These are phyloP conservation scores for Flexamia atlantica DNA, from an alignment of 2,888 invertebrate species.

Conservation along the genomic window DNA sequence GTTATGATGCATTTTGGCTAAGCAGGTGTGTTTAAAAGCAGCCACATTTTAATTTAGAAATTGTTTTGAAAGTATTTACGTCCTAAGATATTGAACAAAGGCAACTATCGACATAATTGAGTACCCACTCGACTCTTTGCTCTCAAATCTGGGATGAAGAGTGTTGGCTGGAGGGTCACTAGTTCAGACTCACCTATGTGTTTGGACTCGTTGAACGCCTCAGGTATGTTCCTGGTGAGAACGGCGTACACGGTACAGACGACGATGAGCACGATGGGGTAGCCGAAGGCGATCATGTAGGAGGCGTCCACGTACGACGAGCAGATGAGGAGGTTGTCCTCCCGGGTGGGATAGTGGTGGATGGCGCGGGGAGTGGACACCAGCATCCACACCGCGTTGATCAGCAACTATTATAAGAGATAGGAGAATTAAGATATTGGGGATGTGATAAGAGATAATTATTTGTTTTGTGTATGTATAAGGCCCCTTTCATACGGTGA, in stretches of 20 bases:
- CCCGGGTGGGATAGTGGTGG: conserved; percentile 93
- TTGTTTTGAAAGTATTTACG: too few relatives aligned
- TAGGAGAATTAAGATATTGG: conserved; percentile 75
- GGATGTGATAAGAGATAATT: too few relatives aligned
- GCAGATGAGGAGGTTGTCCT: conserved; percentile 95
- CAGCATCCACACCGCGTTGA: conserved; percentile 95
- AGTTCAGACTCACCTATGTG: conserved; percentile 95
- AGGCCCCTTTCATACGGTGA: too few relatives aligned
- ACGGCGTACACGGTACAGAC: conserved; percentile 98
- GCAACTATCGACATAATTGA: too few relatives aligned
- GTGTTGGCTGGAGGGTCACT: too few relatives aligned
- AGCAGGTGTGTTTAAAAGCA: too few relatives aligned
- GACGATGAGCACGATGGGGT: conserved; percentile 95
- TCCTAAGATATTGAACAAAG: too few relatives aligned
- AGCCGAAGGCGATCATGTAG: conserved; percentile 96
- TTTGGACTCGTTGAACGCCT: conserved; percentile 99
- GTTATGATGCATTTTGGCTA: too few relatives aligned
- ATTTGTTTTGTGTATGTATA: too few relatives aligned
- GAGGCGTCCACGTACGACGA: conserved; percentile 95
- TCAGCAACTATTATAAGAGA: conserved; percentile 82
- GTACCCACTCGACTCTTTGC: too few relatives aligned
- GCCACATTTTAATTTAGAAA: too few relatives aligned
- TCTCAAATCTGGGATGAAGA: too few relatives aligned
- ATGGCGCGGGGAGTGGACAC: conserved; percentile 93
- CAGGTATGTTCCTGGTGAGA: conserved; percentile 97